These are phyloP conservation scores for Plecturocebus donacophilus DNA, from an alignment of 2,113 vertebrate species.

Conservation along the genomic window DNA sequence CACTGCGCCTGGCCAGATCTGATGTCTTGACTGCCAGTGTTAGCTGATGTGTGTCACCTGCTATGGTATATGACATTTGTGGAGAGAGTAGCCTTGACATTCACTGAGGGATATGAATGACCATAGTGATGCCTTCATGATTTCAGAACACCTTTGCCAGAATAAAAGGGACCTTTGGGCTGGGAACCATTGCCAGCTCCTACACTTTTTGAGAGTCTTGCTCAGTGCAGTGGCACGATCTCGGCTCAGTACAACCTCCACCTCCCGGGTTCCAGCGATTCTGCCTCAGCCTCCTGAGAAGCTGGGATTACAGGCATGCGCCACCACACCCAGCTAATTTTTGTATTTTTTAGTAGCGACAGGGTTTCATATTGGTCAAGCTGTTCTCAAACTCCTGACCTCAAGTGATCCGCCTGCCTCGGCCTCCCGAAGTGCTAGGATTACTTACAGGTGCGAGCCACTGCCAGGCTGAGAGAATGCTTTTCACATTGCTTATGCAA, in stretches of 20 bases:
- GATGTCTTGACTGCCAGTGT: background rate
- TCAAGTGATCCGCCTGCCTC: too few species aligned
- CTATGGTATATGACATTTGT: background rate
- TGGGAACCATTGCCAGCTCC: background rate
- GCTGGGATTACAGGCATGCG: too few species aligned
- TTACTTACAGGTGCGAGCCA: too few species aligned
- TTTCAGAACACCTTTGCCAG: background rate
- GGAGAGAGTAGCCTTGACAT: background rate
- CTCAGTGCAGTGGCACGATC: too few species aligned
- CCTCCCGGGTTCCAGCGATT: too few species aligned
- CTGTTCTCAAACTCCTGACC: too few species aligned
- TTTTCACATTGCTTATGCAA: background rate
- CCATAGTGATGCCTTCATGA: background rate
- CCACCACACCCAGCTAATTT: too few species aligned
- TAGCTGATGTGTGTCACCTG: background rate
- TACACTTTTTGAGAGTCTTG: background rate
- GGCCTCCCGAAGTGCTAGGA: too few species aligned
- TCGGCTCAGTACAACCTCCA: too few species aligned
- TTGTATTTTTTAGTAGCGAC: too few species aligned
- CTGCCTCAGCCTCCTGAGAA: too few species aligned
- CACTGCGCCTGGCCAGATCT: background rate
- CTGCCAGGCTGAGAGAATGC: background rate
- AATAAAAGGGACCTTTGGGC: background rate
- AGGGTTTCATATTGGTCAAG: too few species aligned
- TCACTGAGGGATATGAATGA: background rate